Evolutionary conservation across 2,888 invertebrate genomes (phyloP), one percentile per base, ranked within the genome.

Genomic region (Priocnemis perturbator): DNA sequence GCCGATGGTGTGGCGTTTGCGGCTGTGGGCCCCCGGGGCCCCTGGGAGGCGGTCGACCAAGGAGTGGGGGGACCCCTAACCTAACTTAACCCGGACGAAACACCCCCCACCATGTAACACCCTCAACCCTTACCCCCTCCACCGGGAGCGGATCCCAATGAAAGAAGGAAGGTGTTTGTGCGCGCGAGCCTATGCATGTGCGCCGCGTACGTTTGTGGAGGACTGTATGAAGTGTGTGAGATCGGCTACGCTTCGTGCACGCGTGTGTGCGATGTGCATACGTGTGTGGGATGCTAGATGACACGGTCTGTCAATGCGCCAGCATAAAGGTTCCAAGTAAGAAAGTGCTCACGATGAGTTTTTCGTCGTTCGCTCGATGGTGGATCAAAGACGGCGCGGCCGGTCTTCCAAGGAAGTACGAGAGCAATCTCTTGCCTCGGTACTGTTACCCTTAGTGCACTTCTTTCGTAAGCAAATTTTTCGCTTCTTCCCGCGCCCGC

Each of bases 21-120:
- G 77, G 76, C 79, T 80, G 81, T 83, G 85, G 87, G 87, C 85
- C 86, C 79, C 83, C 77, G 80, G 86, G 88, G 81, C 76, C 86
- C 86, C 86, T 84, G 79, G 81, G 83, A 85, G 86, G 85, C 82
- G 81, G 79, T 81, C 80, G n/a, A 44, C 23, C 60, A 48, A 17
- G 57, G 77, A 76, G 84, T 78, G 80, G 82, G 82, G 79, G 79
- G 72, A 58, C 84, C 81, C 82, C 85, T 83, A 85, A 85, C 85
- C 86, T 86, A 81, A 85, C 84, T 69, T 84, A 87, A 86, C 81
- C 78, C 74, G 73, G 50, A 55, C 64, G 61, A 60, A 77, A 77
- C 77, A 69, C 60, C 76, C 82, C 84, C 86, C 86, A 82, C 86
- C 77, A 84, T 71, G 74, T 71, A 69, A 72, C 74, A 73, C 77